A percentile compares a stretch with the other conserved stretches of the same genome.
Evolutionary conservation across 2,113 vertebrate genomes (phyloP).

Genomic region (Xiphophorus maculatus): DNA sequence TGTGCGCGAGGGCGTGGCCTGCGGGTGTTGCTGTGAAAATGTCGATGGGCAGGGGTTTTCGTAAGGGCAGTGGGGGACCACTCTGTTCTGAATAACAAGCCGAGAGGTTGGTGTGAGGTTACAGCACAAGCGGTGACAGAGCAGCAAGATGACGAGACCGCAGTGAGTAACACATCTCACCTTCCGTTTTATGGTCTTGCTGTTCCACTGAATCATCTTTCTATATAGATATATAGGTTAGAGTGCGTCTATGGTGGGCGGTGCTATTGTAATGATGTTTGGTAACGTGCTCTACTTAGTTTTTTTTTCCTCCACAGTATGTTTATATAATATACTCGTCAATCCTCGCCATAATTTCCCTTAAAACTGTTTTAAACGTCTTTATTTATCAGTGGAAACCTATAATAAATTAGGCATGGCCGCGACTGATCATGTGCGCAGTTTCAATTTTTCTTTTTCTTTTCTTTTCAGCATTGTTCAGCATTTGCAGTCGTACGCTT

Average conservation of each 20-base stretch:
- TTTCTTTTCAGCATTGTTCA: conserved; percentile 19
- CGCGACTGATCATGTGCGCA: conserved; percentile 38
- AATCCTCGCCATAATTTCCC: not conserved
- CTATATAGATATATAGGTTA: conserved; percentile 16
- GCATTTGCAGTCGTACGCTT: conserved; percentile 30
- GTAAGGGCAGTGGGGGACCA: conserved; percentile 34
- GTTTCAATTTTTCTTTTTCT: conserved; percentile 14
- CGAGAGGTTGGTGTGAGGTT: conserved; percentile 5
- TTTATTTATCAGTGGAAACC: not conserved
- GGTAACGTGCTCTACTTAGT: conserved; percentile 1
- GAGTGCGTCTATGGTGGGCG: not conserved
- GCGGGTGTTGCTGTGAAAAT: conserved; percentile 75
- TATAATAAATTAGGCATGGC: not conserved
- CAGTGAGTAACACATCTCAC: conserved; percentile 34
- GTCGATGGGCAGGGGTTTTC: conserved; percentile 53
- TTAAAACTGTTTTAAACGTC: no score
- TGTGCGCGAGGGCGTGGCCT: conserved; percentile 73
- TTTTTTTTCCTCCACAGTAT: not conserved
- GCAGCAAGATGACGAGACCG: not conserved
- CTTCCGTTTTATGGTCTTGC: conserved; percentile 5
- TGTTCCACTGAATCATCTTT: not conserved
- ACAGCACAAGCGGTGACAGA: conserved; percentile 13
- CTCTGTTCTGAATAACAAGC: conserved; percentile 6
- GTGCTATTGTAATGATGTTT: not conserved
- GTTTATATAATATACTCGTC: not conserved